phyloP scores from a whole-genome alignment of 2,113 vertebrate genomes.

The Gavialis gangeticus region DNA sequence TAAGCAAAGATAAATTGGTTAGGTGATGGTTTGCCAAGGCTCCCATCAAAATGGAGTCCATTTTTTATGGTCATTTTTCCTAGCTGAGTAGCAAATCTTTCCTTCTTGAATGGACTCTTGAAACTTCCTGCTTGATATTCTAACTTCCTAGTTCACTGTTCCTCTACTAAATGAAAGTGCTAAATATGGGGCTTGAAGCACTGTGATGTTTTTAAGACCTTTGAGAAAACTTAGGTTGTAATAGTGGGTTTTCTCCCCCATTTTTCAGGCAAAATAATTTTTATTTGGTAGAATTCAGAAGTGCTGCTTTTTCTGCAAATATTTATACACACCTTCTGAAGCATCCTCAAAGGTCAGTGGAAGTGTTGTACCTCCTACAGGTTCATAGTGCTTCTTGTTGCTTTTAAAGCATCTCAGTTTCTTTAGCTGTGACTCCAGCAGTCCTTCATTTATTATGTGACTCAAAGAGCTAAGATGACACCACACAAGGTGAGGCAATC shows the following conservation, averaged over 20 bases:
- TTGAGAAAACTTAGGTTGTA: not conserved
- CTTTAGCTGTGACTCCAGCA: not conserved
- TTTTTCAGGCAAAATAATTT: not conserved
- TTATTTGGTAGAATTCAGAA: not conserved
- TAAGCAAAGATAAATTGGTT: conserved; percentile 32
- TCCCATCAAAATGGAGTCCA: not conserved
- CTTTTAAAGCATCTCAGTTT: no score
- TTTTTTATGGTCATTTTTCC: not conserved
- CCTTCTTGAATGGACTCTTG: not conserved
- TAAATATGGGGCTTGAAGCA: not conserved
- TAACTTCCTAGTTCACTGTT: not conserved
- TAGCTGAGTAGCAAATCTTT: not conserved
- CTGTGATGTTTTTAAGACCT: not conserved
- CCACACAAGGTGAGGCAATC: not conserved
- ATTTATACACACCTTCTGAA: not conserved
- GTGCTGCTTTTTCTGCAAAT: not conserved
- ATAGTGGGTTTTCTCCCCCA: not conserved
- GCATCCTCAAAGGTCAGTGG: not conserved
- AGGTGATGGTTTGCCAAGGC: not conserved
- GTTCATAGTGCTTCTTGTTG: not conserved
- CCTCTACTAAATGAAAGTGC: not conserved
- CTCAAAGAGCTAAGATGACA: not conserved
- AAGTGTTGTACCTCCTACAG: not conserved
- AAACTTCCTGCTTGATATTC: not conserved
- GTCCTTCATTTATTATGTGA: not conserved